phyloP scores from a whole-genome alignment of 2,797 vertebrate species.

The Pangasius djambal region DNA sequence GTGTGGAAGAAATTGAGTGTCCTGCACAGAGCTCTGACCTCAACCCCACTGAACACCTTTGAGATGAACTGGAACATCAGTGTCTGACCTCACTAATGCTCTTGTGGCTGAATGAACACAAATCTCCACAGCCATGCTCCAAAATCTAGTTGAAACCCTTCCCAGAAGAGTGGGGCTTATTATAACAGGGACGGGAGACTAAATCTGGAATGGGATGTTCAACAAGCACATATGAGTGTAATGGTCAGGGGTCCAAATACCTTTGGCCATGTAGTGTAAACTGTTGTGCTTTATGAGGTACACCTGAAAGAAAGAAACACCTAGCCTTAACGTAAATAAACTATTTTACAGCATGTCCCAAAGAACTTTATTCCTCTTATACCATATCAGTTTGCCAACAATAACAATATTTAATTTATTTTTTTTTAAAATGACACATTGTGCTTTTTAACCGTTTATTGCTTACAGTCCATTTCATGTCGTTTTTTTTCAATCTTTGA shows the following conservation, averaged over 20 bases:
- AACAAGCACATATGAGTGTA: background rate
- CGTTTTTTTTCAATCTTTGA: too few species aligned
- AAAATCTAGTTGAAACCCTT: background rate
- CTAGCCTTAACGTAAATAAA: background rate
- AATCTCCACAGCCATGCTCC: background rate
- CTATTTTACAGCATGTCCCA: background rate
- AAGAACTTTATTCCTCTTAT: background rate
- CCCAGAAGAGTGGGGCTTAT: background rate
- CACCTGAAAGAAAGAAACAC: background rate
- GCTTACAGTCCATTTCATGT: too few species aligned
- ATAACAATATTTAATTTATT: background rate
- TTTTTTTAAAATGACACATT: background rate
- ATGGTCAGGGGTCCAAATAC: too few species aligned
- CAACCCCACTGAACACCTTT: background rate
- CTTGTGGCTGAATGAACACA: background rate
- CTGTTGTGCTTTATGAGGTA: background rate
- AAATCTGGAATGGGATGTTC: background rate
- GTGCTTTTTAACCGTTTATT: too few species aligned
- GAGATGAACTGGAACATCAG: background rate
- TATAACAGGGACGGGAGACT: too few species aligned
- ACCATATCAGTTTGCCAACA: background rate
- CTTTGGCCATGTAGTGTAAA: background rate
- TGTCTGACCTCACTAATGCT: too few species aligned
- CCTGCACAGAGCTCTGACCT: background rate
- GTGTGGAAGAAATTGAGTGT: background rate